Percentiles rank a stretch among this genome's conserved stretches.
Evolutionary conservation across 2,113 vertebrate genomes (phyloP).

Genomic region (Gavia stellata): DNA sequence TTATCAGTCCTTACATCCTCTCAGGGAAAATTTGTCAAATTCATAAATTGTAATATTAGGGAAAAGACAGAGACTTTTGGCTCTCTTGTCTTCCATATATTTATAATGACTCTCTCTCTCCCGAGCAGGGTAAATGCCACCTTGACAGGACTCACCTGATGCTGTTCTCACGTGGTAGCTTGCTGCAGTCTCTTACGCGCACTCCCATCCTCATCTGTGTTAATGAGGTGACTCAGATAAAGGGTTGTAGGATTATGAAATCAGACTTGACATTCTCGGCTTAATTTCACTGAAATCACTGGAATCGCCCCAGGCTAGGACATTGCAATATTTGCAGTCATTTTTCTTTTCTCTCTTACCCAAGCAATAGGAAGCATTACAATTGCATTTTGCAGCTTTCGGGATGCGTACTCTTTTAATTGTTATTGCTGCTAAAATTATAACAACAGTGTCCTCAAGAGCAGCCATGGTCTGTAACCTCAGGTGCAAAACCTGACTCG

Average conservation of each 20-base stretch:
- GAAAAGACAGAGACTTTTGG: background rate
- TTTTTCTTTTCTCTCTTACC: background rate
- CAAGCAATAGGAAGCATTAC: background rate
- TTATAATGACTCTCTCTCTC: background rate
- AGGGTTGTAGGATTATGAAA: background rate
- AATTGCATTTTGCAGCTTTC: background rate
- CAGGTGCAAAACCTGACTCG: background rate
- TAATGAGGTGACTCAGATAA: background rate
- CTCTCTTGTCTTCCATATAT: background rate
- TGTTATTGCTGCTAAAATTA: background rate
- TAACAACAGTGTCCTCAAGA: background rate
- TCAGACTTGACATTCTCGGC: background rate
- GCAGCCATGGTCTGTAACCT: background rate
- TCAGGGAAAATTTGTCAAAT: background rate
- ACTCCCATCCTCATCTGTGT: background rate
- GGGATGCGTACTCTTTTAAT: background rate
- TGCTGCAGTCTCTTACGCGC: background rate
- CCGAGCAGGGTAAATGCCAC: background rate
- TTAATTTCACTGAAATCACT: background rate
- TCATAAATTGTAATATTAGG: background rate
- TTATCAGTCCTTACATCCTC: constrained; percentile 21
- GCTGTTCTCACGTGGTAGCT: background rate
- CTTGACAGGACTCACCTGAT: background rate
- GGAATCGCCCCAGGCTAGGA: background rate
- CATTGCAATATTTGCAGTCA: background rate